phyloP scores from a whole-genome alignment of 2,113 vertebrate genomes.

The Hylia prasina region DNA sequence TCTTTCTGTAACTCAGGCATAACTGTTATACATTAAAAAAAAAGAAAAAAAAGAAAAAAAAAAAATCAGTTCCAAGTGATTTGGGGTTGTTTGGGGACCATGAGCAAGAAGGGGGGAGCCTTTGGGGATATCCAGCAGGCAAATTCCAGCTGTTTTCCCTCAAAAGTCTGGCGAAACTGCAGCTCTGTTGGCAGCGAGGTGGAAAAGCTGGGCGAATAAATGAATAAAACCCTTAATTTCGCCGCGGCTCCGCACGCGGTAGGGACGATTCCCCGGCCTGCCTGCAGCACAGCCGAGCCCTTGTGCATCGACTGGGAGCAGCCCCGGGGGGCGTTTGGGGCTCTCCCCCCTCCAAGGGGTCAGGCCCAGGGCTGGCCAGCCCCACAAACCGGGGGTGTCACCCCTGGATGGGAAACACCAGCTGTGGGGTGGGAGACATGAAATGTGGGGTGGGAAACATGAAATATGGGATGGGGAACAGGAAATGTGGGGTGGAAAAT shows the following conservation, averaged over 20 bases:
- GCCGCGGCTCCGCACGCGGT: not conserved
- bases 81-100: not conserved
- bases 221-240: not conserved
- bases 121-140: fast-evolving
- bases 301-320: not conserved
- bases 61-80: not conserved
- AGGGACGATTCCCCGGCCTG: not conserved
- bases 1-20: conserved; percentile 99
- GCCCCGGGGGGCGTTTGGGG: not conserved
- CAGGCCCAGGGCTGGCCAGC: not conserved
- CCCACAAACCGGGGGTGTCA: not conserved
- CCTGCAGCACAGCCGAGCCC: not conserved
- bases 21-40: conserved; percentile 98
- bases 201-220: not conserved
- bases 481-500: fast-evolving
- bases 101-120: not conserved
- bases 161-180: fast-evolving
- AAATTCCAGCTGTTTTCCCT: not conserved
- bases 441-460: fast-evolving
- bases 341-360: not conserved
- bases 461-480: fast-evolving
- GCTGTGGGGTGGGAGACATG: fast-evolving
- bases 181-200: fast-evolving
- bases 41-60: conserved; percentile 19
- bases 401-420: not conserved